Conservation (phyloP, 2,797 vertebrate species). For the Sebastes oblongus region DNA sequence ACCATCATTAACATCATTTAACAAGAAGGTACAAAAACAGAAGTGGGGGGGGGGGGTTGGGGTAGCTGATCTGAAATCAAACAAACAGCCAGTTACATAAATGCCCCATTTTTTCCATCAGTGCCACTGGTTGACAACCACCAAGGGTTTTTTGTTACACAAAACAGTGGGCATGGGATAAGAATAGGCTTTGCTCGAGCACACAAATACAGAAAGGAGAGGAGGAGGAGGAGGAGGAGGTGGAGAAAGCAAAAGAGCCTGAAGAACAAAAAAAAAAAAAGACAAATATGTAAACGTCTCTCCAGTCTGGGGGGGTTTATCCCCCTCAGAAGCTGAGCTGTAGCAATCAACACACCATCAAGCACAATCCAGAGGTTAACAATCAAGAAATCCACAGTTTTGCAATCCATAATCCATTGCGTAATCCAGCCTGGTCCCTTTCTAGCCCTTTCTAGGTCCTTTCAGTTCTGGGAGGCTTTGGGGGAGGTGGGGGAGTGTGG, state of each 20-base stretch:
- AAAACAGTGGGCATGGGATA: constrained; percentile 65
- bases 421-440: constrained; percentile 63
- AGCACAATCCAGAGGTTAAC: constrained; percentile 74
- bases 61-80: constrained; percentile 53
- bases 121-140: constrained; percentile 56
- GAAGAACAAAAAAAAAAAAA: constrained; percentile 17
- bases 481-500: constrained; percentile 42
- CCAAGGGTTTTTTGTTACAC: constrained; percentile 51
- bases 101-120: constrained; percentile 57
- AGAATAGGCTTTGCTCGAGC: constrained; percentile 58
- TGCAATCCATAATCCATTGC: constrained; percentile 57
- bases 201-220: constrained; percentile 53
- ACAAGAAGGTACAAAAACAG: constrained; percentile 58
- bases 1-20: constrained; percentile 48
- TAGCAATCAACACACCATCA: constrained; percentile 68
- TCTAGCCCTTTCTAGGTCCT: constrained; percentile 61
- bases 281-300: constrained; percentile 59
- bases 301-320: constrained; percentile 34
- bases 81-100: constrained; percentile 62
- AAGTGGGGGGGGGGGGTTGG: constrained; percentile 21
- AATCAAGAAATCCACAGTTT: constrained; percentile 61
- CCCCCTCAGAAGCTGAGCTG: constrained; percentile 56
- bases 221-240: constrained; percentile 18
- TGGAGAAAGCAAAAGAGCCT: constrained; percentile 40
- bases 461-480: constrained; percentile 62